Evolutionary conservation across 2,797 vertebrate species (phyloP), one percentile per base, ranked within the genome.

Genomic region (Acrossocheilus fasciatus): DNA sequence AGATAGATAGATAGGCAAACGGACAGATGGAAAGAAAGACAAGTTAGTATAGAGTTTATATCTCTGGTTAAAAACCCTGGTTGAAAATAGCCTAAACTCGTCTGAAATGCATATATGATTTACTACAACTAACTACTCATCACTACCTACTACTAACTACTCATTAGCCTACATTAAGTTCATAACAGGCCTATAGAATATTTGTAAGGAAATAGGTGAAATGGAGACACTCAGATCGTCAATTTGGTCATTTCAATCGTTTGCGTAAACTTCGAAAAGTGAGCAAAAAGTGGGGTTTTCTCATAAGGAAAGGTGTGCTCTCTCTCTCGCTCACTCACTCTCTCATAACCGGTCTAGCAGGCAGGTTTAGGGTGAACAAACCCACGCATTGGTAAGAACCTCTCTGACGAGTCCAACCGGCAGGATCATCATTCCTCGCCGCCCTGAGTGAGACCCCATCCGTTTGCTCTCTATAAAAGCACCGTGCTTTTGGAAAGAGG

Each of bases 331-430:
- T 14, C 18, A 26, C 76, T 47, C 9, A 4, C 74, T 14, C 18
- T 20, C 76, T 14, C 12, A 69, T 30, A 84, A 88, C 89, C 75
- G 59, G 89, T 87, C 79, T 39, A 84, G 78, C 86, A 84, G 83
- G 89, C 80, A 86, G 75, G 64, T 64, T 36, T 70, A 87, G 43
- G 43, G 11, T 39, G 47, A 85, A 73, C 68, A 45, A 79, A 68
- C 90, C 91, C 81, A 89, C 80, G 83, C 66, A 50, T 10, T 4
- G 68, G 14, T 74, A 92, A 90, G 77, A 91, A 93, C 95, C 95
- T 90, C 92, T 95, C 95, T 93, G 95, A 96, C 96, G 93, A 93
- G 96, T 96, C 93, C 34, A 92, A 93, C 94, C 89, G 89, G 94
- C 90, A 93, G 91, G 93, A 92, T 91, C 94, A 92, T 93, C 94